These are phyloP conservation scores for Acleris emargana DNA, from an alignment of 2,888 invertebrate genomes.

Conservation along the genomic window DNA sequence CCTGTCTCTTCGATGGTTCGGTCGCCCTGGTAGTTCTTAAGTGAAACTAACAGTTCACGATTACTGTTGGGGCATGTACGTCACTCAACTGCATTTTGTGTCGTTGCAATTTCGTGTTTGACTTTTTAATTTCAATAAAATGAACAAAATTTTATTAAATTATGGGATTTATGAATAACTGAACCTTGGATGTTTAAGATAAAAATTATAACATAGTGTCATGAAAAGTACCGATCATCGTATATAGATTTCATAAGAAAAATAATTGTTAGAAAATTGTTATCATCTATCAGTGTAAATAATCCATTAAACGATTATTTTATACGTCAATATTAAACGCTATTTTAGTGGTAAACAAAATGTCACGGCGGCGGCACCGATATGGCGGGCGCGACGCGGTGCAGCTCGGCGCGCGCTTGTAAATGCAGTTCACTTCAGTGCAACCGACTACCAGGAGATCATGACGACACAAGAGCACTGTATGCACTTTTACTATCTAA, in stretches of 20 bases:
- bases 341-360: slow-evolving; percentile 10
- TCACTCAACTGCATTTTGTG: slow-evolving; percentile 21
- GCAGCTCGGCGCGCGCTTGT: slow-evolving; percentile 37
- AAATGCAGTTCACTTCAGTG: slow-evolving; percentile 66
- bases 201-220: too few relatives aligned
- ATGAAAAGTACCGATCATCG: too few relatives aligned
- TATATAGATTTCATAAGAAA: too few relatives aligned
- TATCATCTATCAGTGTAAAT: too few relatives aligned
- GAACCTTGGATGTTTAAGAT: too few relatives aligned
- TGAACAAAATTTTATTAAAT: too few relatives aligned
- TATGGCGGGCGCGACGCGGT: background rate
- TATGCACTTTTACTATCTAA: slow-evolving; percentile 51
- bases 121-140: background rate
- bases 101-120: background rate
- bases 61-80: slow-evolving; percentile 30
- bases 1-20: slow-evolving; percentile 60
- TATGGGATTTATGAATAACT: too few relatives aligned
- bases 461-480: slow-evolving; percentile 52
- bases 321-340: too few relatives aligned
- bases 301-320: too few relatives aligned
- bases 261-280: too few relatives aligned
- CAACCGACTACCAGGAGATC: slow-evolving; percentile 68
- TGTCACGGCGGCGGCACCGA: slow-evolving; percentile 10
- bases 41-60: slow-evolving; percentile 62
- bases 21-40: slow-evolving; percentile 67